These are phyloP conservation scores for Tretioscincus oriximinensis DNA, from an alignment of 2,113 vertebrate genomes.

Conservation along the genomic window DNA sequence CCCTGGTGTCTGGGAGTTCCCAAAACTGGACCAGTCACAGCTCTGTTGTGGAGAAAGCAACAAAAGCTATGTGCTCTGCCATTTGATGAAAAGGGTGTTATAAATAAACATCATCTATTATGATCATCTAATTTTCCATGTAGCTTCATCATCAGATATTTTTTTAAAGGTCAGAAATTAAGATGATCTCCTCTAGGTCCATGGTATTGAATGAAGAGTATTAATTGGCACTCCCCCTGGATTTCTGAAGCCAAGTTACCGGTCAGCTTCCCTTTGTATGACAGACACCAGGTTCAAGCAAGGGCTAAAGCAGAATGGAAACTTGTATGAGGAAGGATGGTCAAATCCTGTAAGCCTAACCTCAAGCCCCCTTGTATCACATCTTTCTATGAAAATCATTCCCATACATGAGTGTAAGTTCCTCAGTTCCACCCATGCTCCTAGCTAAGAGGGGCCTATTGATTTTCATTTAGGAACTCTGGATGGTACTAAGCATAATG, in stretches of 20 bases:
- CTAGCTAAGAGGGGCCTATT: neutral
- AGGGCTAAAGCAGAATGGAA: neutral
- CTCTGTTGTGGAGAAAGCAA: too few relatives aligned
- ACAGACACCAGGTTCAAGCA: neutral
- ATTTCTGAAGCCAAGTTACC: too few relatives aligned
- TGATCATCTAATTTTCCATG: neutral
- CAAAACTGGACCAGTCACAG: too few relatives aligned
- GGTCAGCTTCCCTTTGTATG: too few relatives aligned
- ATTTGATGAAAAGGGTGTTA: too few relatives aligned
- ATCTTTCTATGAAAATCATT: neutral
- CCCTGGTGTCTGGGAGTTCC: too few relatives aligned
- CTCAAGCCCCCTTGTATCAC: neutral
- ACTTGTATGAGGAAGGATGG: neutral
- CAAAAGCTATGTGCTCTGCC: too few relatives aligned
- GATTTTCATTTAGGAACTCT: neutral
- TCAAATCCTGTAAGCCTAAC: too few relatives aligned
- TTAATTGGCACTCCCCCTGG: too few relatives aligned
- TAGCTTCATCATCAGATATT: neutral
- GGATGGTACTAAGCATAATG: neutral
- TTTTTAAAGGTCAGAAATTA: neutral
- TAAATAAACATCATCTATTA: too few relatives aligned
- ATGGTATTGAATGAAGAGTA: too few relatives aligned
- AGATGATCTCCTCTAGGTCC: too few relatives aligned
- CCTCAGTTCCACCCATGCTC: neutral
- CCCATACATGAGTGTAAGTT: neutral